These are phyloP conservation scores for Lasioglossum baleicum DNA, from an alignment of 1,140 invertebrate genomes.

Conservation along the genomic window DNA sequence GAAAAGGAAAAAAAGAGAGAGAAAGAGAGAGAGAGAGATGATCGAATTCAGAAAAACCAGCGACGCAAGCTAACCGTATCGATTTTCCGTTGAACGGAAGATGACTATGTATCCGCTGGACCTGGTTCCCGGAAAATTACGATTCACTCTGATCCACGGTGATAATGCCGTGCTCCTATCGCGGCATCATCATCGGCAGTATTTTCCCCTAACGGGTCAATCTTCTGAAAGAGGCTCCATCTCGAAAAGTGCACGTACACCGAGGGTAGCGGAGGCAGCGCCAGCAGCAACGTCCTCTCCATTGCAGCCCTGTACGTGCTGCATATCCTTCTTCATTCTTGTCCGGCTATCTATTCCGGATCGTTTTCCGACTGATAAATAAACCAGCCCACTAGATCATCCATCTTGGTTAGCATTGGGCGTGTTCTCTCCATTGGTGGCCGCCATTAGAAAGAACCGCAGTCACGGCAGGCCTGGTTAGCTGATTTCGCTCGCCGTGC, in stretches of 20 bases:
- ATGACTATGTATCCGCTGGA: neutral
- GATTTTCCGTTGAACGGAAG: slow-evolving; percentile 27
- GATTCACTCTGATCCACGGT: slow-evolving; percentile 42
- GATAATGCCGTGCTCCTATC: slow-evolving; percentile 39
- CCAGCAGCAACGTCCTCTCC: neutral
- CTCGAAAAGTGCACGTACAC: slow-evolving; percentile 23
- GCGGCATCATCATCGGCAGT: slow-evolving; percentile 31
- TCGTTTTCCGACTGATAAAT: slow-evolving; percentile 46
- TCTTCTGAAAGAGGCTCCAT: slow-evolving; percentile 44
- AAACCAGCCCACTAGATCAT: slow-evolving; percentile 36
- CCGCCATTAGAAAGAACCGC: slow-evolving; percentile 52
- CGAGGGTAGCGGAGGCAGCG: too few relatives aligned
- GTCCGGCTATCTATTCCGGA: slow-evolving; percentile 30
- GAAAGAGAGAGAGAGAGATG: neutral
- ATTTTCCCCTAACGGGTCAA: slow-evolving; percentile 40
- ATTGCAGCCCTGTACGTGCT: neutral
- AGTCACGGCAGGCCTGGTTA: slow-evolving; percentile 40
- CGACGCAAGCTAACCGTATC: slow-evolving; percentile 17
- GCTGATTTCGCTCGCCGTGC: slow-evolving; percentile 26
- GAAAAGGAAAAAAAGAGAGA: neutral
- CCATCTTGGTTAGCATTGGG: slow-evolving; percentile 30
- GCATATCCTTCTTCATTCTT: slow-evolving; percentile 27
- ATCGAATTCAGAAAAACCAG: neutral
- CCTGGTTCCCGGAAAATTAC: slow-evolving; percentile 46
- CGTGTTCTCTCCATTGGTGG: slow-evolving; percentile 21